Percentiles rank a stretch among this genome's conserved stretches.
Conservation (phyloP, 2,113 vertebrate species). For the Oxyura jamaicensis region DNA sequence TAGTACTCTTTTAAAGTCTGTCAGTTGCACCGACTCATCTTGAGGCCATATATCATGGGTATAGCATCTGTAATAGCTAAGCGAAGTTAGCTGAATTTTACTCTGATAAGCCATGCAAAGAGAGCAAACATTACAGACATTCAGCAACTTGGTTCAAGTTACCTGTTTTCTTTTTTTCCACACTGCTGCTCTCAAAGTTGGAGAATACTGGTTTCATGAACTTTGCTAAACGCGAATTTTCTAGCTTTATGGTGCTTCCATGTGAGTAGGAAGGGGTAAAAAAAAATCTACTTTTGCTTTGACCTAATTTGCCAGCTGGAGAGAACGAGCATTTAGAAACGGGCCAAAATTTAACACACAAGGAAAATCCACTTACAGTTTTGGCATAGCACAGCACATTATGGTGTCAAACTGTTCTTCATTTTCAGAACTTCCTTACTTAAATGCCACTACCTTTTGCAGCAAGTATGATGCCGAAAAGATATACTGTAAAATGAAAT, state of each 20-base stretch:
- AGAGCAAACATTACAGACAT: not conserved
- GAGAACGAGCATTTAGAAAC: not conserved
- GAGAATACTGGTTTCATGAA: not conserved
- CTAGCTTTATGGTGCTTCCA: not conserved
- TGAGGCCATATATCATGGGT: not conserved
- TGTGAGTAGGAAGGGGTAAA: not conserved
- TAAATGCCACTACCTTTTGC: not conserved
- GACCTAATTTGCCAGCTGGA: not conserved
- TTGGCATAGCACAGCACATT: not conserved
- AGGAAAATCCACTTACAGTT: not conserved
- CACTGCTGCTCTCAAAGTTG: not conserved
- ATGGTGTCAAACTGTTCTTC: not conserved
- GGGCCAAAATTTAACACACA: not conserved
- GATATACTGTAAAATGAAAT: not conserved
- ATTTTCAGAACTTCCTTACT: not conserved
- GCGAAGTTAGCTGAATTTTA: not conserved
- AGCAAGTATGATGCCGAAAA: not conserved
- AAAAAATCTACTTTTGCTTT: not conserved
- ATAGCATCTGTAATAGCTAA: not conserved
- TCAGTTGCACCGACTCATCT: not conserved
- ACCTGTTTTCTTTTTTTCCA: not conserved
- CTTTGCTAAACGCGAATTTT: not conserved
- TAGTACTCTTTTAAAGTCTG: not conserved
- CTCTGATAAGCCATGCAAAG: not conserved
- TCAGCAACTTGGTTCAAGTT: not conserved